phyloP scores from a whole-genome alignment of 2,113 vertebrate genomes.

The Varanus komodoensis region DNA sequence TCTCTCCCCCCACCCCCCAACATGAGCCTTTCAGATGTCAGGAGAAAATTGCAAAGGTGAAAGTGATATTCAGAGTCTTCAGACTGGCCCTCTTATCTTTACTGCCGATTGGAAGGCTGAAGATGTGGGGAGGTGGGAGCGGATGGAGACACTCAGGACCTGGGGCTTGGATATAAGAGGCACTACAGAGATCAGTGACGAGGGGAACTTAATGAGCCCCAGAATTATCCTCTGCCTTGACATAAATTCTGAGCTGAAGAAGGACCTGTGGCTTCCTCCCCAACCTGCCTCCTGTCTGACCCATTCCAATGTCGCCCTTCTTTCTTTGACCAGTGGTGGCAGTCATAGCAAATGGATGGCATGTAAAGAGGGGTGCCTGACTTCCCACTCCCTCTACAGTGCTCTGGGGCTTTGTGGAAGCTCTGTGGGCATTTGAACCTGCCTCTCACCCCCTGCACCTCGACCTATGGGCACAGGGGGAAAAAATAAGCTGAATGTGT shows the following conservation, averaged over 20 bases:
- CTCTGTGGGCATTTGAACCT: no score
- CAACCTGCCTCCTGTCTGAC: background rate
- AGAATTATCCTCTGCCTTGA: background rate
- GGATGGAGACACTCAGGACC: background rate
- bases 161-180: background rate
- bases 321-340: background rate
- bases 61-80: background rate
- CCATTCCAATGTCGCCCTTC: background rate
- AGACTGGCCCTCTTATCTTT: no score
- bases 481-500: no score
- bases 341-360: background rate
- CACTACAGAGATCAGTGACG: background rate
- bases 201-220: background rate
- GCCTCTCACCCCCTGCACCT: no score
- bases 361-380: background rate
- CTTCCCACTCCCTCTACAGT: background rate
- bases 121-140: background rate
- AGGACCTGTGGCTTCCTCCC: background rate
- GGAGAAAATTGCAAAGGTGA: background rate
- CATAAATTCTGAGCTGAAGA: background rate
- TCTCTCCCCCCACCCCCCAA: background rate
- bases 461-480: no score
- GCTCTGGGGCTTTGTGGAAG: background rate
- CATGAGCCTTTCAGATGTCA: background rate
- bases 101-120: background rate